These are phyloP conservation scores for Amblyjoppa proteus DNA, from an alignment of 2,888 invertebrate species.

Conservation along the genomic window DNA sequence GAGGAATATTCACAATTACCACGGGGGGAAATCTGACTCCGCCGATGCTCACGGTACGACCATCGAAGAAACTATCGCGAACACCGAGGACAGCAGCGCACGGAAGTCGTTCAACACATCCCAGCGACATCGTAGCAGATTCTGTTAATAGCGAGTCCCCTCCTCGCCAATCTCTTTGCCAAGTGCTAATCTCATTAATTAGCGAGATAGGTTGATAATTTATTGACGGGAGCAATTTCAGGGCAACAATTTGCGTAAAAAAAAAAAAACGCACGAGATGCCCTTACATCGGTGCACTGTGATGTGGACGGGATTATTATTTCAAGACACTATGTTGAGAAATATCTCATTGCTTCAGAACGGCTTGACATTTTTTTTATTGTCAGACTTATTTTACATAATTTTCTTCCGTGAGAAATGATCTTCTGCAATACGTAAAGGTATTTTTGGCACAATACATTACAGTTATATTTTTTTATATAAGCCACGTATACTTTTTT, in stretches of 20 bases:
- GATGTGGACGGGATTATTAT: neutral
- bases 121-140: constrained; percentile 17
- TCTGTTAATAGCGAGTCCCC: constrained; percentile 1
- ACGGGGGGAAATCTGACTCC: constrained; percentile 2
- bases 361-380: too few relatives aligned
- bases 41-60: constrained; percentile 13
- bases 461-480: too few relatives aligned
- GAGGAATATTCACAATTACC: constrained; percentile 29
- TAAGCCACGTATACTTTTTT: too few relatives aligned
- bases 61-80: constrained; percentile 39
- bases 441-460: too few relatives aligned
- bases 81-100: constrained; percentile 25
- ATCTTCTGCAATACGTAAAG: too few relatives aligned
- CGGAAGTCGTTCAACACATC: constrained; percentile 46
- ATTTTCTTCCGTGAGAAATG: too few relatives aligned
- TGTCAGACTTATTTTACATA: too few relatives aligned
- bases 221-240: constrained; percentile 19
- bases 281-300: neutral
- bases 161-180: neutral
- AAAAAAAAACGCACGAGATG: neutral
- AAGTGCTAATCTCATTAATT: constrained; percentile 46
- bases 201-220: constrained; percentile 24
- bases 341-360: neutral
- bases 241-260: constrained; percentile 8
- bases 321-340: neutral